These are phyloP conservation scores for Gymnoscelis rufifasciata DNA, from an alignment of 2,888 invertebrate species.

Conservation along the genomic window DNA sequence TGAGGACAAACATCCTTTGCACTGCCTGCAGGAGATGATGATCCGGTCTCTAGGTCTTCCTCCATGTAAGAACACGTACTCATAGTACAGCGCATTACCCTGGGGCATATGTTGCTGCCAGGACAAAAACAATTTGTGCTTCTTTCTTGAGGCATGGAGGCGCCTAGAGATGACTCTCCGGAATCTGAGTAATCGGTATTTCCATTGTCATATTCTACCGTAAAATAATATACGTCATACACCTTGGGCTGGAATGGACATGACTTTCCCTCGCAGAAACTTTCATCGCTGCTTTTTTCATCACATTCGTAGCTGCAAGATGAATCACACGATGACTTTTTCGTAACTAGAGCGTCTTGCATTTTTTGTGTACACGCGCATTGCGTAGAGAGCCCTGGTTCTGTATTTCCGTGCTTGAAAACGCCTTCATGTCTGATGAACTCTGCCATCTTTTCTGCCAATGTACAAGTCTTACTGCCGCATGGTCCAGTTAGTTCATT, in stretches of 20 bases:
- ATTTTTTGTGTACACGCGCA: slow-evolving; percentile 62
- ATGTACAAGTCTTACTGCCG: slow-evolving; percentile 61
- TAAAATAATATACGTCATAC: slow-evolving; percentile 64
- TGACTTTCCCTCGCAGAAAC: slow-evolving; percentile 44
- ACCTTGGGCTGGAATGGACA: slow-evolving; percentile 50
- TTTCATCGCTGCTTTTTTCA: slow-evolving; percentile 40
- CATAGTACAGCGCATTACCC: too few species aligned
- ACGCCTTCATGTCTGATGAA: slow-evolving; percentile 60
- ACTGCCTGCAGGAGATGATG: too few species aligned
- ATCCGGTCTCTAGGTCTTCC: too few species aligned
- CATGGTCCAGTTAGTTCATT: slow-evolving; percentile 64
- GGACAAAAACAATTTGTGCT: too few species aligned
- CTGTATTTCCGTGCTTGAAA: slow-evolving; percentile 43
- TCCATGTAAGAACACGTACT: too few species aligned
- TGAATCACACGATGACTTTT: slow-evolving; percentile 44
- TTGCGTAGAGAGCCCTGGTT: slow-evolving; percentile 61
- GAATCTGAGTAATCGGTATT: slow-evolving; percentile 23
- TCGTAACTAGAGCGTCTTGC: slow-evolving; percentile 45
- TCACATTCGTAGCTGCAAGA: slow-evolving; percentile 53
- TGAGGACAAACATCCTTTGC: not conserved
- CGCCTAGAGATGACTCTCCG: too few species aligned
- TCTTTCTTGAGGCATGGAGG: too few species aligned
- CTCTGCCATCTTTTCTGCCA: slow-evolving; percentile 60
- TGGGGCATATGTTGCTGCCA: too few species aligned
- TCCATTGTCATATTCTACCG: slow-evolving; percentile 57